Percentiles rank a stretch among this genome's conserved stretches.
Evolutionary conservation across 2,113 vertebrate species (phyloP).

Genomic region (Dromas ardeola): DNA sequence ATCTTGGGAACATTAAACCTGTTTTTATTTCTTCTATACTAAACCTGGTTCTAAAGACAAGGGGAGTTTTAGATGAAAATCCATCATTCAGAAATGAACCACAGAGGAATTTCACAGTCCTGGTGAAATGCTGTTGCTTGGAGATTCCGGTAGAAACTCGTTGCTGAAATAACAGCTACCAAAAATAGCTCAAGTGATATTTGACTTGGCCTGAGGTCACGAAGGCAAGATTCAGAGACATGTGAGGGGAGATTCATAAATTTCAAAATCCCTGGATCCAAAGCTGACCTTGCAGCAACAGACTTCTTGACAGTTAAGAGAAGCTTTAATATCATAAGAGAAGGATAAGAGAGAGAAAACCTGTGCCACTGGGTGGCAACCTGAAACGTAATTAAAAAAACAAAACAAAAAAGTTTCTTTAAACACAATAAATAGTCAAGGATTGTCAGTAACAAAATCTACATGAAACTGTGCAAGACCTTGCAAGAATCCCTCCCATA

Average conservation of each 20-base stretch:
- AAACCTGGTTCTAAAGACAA: background rate
- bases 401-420: background rate
- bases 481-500: background rate
- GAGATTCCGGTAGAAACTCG: background rate
- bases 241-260: background rate
- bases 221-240: background rate
- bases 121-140: background rate
- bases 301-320: background rate
- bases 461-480: background rate
- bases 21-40: background rate
- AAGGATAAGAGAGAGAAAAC: background rate
- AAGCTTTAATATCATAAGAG: background rate
- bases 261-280: background rate
- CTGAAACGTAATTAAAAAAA: background rate
- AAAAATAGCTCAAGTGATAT: constrained; percentile 21
- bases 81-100: background rate
- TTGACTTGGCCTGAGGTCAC: background rate
- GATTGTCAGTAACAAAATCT: background rate
- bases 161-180: background rate
- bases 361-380: background rate
- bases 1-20: background rate
- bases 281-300: background rate
- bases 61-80: background rate
- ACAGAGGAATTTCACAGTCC: background rate
- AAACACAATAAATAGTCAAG: background rate